Evolutionary conservation across 2,888 invertebrate genomes (phyloP).

Genomic region (Eilema griseolum): DNA sequence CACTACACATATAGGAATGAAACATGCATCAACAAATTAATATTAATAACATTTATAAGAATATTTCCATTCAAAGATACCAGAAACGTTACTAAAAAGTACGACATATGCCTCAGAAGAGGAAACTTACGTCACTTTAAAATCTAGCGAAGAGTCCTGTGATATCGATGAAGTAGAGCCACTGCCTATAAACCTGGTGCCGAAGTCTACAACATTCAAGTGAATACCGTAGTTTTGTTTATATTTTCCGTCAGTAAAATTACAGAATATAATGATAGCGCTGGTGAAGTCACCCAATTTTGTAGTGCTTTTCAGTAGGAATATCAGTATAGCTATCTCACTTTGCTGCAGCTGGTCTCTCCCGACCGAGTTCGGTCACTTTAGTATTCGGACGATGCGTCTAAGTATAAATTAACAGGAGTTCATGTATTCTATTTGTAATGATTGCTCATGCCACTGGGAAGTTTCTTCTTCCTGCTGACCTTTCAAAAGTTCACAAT

Average conservation of each 20-base stretch:
- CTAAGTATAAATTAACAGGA: too few relatives aligned
- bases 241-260: background rate
- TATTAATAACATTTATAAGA: background rate
- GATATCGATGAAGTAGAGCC: conserved; percentile 53
- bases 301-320: background rate
- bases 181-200: conserved; percentile 66
- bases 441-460: too few relatives aligned
- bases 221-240: conserved; percentile 41
- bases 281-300: background rate
- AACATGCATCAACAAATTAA: too few relatives aligned
- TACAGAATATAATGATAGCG: background rate
- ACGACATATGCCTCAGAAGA: conserved; percentile 62
- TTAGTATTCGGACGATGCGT: too few relatives aligned
- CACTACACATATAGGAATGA: too few relatives aligned
- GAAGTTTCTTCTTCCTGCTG: background rate
- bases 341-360: too few relatives aligned
- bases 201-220: conserved; percentile 70
- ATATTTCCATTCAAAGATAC: conserved; percentile 55
- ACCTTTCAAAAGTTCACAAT: too few relatives aligned
- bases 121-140: conserved; percentile 48
- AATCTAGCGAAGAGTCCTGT: conserved; percentile 26
- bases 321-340: too few relatives aligned
- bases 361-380: too few relatives aligned
- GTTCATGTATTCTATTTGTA: too few relatives aligned
- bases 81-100: conserved; percentile 69